These are phyloP conservation scores for Catamblyrhynchus diadema DNA, from an alignment of 2,797 vertebrate species.

Conservation along the genomic window DNA sequence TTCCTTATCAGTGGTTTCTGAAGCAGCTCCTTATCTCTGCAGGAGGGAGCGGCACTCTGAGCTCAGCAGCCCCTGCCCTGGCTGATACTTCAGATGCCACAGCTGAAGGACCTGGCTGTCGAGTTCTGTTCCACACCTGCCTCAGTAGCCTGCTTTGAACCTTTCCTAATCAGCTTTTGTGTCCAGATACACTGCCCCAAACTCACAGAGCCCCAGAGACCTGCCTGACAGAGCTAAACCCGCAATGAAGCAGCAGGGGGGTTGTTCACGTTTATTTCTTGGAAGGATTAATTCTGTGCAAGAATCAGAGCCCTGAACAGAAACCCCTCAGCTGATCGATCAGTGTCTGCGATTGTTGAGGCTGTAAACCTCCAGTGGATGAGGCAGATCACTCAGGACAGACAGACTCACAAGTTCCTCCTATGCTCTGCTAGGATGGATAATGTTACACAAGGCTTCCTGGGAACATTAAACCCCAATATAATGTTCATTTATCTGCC, in stretches of 20 bases:
- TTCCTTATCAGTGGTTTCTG: neutral
- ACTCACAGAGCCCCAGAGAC: neutral
- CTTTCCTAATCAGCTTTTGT: neutral
- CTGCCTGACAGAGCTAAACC: neutral
- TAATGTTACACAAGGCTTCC: neutral
- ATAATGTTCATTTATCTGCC: neutral
- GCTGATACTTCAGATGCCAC: neutral
- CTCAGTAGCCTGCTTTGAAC: neutral
- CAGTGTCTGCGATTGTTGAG: accelerated
- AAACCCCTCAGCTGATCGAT: neutral
- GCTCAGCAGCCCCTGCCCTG: neutral
- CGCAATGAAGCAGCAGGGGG: neutral
- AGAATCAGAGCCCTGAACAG: neutral
- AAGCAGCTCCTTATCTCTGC: neutral
- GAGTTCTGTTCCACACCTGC: neutral
- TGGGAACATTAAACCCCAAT: neutral
- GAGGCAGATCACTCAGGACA: neutral
- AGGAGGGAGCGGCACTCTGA: neutral
- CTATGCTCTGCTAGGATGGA: neutral
- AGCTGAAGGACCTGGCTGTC: neutral
- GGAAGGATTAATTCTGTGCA: neutral
- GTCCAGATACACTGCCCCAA: neutral
- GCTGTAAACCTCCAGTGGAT: neutral
- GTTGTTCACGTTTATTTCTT: neutral
- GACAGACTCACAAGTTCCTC: neutral